Base-by-base conservation (phyloP, 2,113 vertebrate species). In the Rattus norvegicus region DNA sequence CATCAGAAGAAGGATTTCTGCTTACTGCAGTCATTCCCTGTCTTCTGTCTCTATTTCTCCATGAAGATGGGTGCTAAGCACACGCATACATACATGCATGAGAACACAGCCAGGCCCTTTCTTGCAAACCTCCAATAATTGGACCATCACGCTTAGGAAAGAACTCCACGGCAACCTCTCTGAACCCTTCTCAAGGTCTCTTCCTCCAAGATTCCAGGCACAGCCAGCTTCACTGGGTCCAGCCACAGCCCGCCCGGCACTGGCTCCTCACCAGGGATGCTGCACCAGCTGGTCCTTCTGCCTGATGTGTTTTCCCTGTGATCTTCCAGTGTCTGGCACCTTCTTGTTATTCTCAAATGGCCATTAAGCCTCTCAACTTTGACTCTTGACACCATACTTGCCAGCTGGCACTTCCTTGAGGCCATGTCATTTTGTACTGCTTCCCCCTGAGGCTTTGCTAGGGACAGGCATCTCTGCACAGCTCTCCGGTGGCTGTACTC, bases 201-300 rank as follows among this genome's bases (percentile, higher is more conserved):
- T 36, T 92, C 69, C 86, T 90, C 76, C 76, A 90, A 1, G 19
- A 59, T 9, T 90, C 63, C 65, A 36, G 56, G 2, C 52, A n/a
- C 39, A 63, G 12, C 63, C 43, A 75, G 49, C 36, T 92, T 49
- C 20, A 81, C 84, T 67, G 67, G 61, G 19, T 54, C 72, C 63
- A 63, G 92, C 77, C 49, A 30, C 24, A 93, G 65, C 19, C 90
- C 89, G 65, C 19, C 90, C 89, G 36, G 28, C 92, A 61, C 43
- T 20, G 0, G 0, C 86, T 84, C 76, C 80, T 92, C 20, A 54
- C 90, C 65, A 65, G 88, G 75, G 43, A 88, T 56, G 65, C 1
- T 87, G 63, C 28, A 84, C 43, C 77, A 95, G 91, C 91, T 92
- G 73, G 81, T 90, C 75, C 76, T 16, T 83, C 39, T 67, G 28